Percentiles rank a stretch among this genome's conserved stretches.
Conservation (phyloP, 2,113 vertebrate genomes). For the Syrmaticus mikado region DNA sequence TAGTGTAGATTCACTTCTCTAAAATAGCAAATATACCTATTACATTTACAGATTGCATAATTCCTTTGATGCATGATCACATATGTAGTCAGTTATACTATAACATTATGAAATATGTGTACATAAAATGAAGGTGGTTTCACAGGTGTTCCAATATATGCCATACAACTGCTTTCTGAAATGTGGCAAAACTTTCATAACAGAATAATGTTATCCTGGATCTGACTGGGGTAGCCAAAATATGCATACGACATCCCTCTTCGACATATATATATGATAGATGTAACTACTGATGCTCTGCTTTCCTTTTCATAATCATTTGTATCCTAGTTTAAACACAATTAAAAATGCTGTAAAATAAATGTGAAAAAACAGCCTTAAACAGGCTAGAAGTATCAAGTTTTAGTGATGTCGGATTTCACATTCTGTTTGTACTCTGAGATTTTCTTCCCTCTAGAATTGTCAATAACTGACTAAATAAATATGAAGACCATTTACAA, state of each 20-base stretch:
- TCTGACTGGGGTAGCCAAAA: background rate
- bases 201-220: background rate
- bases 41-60: background rate
- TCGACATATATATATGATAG: background rate
- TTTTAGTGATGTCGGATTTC: background rate
- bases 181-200: background rate
- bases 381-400: background rate
- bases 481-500: background rate
- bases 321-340: background rate
- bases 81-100: background rate
- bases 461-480: background rate
- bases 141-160: background rate
- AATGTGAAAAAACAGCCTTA: background rate
- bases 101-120: background rate
- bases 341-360: background rate
- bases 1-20: background rate
- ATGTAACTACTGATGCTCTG: background rate
- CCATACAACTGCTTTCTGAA: background rate
- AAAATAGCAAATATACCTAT: background rate
- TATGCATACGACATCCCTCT: background rate
- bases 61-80: background rate
- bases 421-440: background rate
- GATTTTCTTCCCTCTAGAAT: background rate
- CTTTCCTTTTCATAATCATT: background rate
- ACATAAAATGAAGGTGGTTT: background rate